Evolutionary conservation across 2,113 vertebrate species (phyloP).

Genomic region (Xenopus laevis): DNA sequence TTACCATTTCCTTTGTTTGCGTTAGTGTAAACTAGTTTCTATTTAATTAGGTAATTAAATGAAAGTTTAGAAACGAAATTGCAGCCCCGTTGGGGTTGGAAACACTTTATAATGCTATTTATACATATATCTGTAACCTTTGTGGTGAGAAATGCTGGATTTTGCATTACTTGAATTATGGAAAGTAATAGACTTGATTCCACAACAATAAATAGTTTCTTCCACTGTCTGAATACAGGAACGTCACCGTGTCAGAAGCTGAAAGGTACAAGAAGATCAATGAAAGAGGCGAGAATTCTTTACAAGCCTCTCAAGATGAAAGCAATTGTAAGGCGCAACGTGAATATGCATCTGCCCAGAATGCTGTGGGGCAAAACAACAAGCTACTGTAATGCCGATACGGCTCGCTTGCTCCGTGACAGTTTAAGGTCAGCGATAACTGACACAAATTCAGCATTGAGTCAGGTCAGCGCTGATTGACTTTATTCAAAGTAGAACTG

Average conservation of each 20-base stretch:
- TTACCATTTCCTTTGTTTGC: no score
- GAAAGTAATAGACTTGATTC: no score
- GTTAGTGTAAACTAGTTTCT: no score
- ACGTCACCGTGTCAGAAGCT: slow-evolving; percentile 5
- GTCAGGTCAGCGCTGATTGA: slow-evolving; percentile 16
- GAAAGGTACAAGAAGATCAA: slow-evolving; percentile 25
- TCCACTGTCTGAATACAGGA: slow-evolving; percentile 3
- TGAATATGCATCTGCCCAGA: slow-evolving; percentile 21
- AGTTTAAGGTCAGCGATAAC: slow-evolving; percentile 37
- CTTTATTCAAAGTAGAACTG: no score
- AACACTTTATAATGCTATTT: no score
- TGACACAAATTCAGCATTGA: slow-evolving; percentile 18
- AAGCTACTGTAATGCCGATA: slow-evolving; percentile 24
- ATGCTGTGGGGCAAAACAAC: slow-evolving; percentile 32
- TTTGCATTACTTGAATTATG: no score
- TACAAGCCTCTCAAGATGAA: slow-evolving; percentile 32
- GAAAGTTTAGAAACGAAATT: no score
- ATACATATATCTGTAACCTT: no score
- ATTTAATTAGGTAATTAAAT: no score
- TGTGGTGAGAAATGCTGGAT: no score
- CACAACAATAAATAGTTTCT: no score
- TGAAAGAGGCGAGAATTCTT: slow-evolving; percentile 7
- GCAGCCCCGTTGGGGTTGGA: no score
- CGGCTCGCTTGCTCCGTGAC: slow-evolving; percentile 14
- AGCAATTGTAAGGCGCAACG: slow-evolving; percentile 19